A percentile compares a stretch with the other conserved stretches of the same genome.
Evolutionary conservation across 2,113 vertebrate species (phyloP).

Genomic region (Todiramphus chloris): DNA sequence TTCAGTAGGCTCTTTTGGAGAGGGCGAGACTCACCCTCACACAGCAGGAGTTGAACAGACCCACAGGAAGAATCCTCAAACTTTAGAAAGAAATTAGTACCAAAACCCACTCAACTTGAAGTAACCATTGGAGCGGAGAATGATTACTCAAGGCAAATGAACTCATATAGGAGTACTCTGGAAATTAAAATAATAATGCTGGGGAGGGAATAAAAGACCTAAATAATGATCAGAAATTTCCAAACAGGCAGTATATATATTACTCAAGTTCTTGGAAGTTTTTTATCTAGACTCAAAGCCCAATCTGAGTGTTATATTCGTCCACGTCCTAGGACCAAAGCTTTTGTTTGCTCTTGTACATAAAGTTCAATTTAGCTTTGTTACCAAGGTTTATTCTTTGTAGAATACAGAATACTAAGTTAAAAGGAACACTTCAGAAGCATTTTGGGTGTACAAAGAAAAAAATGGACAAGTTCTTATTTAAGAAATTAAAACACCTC

Average conservation of each 20-base stretch:
- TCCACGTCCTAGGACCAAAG: not conserved
- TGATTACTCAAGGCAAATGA: slow-evolving; percentile 38
- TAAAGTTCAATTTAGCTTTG: not conserved
- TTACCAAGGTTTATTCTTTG: not conserved
- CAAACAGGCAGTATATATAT: not conserved
- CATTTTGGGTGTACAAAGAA: not conserved
- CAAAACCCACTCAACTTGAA: slow-evolving; percentile 46
- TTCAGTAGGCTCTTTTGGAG: not conserved
- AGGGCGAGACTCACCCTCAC: not conserved
- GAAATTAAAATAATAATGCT: slow-evolving; percentile 31
- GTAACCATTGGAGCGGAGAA: slow-evolving; percentile 12
- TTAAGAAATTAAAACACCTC: not conserved
- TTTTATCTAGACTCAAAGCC: not conserved
- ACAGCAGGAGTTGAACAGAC: slow-evolving; percentile 23
- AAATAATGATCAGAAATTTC: not conserved
- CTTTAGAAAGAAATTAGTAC: slow-evolving; percentile 52
- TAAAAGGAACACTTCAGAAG: not conserved
- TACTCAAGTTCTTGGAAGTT: not conserved
- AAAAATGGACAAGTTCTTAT: not conserved
- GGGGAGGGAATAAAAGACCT: not conserved
- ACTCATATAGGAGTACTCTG: not conserved
- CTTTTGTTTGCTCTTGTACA: not conserved
- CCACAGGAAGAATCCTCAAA: slow-evolving; percentile 48
- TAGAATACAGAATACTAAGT: not conserved
- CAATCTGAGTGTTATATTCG: not conserved